Base-by-base conservation (phyloP, 1,140 invertebrate genomes). In the Uloborus diversus region DNA sequence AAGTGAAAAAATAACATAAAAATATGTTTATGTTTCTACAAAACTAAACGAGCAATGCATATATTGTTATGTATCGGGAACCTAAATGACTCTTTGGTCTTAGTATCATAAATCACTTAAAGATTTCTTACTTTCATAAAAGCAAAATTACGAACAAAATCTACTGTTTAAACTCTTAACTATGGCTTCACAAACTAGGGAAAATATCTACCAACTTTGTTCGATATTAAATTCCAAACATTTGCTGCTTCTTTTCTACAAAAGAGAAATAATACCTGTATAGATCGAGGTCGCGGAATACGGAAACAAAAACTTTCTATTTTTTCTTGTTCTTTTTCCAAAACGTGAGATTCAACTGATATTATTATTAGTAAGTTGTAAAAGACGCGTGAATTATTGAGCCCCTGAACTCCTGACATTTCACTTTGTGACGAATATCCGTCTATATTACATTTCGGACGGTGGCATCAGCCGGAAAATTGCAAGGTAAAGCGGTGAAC, bases 331-430 rank as follows among this genome's bases (percentile, higher is more conserved):
- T 27, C 51, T 76, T 69, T 79, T 47, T 49, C 35, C 32, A 25
- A 13, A 37, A 61, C 49, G 53, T 20, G 53, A 73, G 57, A 73
- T 73, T 0, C n/a, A 4, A n/a, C 4, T 14, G 47, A 56, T 66
- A 56, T 37, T 25, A 79, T 79, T 79, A 79, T 79, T 7, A 68
- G 33, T 35, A 79, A 3, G 25, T 17, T 35, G 47, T 20, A 11
- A n/a, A n/a, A 53, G 49, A 33, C 57, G 71, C 71, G 59, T 76
- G 71, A 76, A 79, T 79, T 79, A 56, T 42, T 20, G 49, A 68
- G 75, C 75, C 64, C 64, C 75, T 79, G 51, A 79, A 69, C 76
- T 61, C 64, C 28, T 35, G 76, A 49, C 64, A 59, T 65, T 33
- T 20, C 47, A 23, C 62, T 75, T 68, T 69, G 53, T 69, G 76